A percentile compares a stretch with the other conserved stretches of the same genome.
These are phyloP conservation scores for Sturnira hondurensis DNA, from an alignment of 2,113 vertebrate species.

Conservation along the genomic window DNA sequence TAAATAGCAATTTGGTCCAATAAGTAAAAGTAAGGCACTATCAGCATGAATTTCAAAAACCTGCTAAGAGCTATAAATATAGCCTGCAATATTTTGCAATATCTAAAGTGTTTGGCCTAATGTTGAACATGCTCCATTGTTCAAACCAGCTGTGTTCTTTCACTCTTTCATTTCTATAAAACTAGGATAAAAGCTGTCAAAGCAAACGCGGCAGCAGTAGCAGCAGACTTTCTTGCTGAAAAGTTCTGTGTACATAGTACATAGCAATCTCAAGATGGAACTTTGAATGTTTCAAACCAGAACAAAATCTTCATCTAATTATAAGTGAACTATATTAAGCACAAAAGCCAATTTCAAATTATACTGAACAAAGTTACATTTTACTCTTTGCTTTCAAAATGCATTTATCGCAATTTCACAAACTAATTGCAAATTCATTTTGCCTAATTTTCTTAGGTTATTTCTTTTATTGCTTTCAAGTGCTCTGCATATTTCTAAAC, in stretches of 20 bases:
- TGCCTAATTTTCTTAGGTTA: slow-evolving; percentile 86
- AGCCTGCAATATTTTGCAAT: slow-evolving; percentile 88
- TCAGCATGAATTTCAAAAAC: slow-evolving; percentile 87
- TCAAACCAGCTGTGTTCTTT: slow-evolving; percentile 89
- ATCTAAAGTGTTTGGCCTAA: slow-evolving; percentile 88
- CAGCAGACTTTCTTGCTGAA: slow-evolving; percentile 85
- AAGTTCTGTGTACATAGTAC: slow-evolving; percentile 87
- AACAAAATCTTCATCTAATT: slow-evolving; percentile 90
- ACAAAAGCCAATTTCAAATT: slow-evolving; percentile 89
- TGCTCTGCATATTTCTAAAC: slow-evolving; percentile 77
- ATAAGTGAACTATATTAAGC: slow-evolving; percentile 90
- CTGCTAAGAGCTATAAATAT: slow-evolving; percentile 85
- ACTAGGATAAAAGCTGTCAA: slow-evolving; percentile 87
- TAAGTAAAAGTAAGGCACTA: slow-evolving; percentile 80
- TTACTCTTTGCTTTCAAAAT: slow-evolving; percentile 85
- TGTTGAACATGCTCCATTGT: slow-evolving; percentile 87
- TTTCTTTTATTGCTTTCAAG: slow-evolving; percentile 86
- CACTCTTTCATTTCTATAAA: slow-evolving; percentile 86
- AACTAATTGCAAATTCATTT: slow-evolving; percentile 87
- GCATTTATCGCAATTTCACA: slow-evolving; percentile 80
- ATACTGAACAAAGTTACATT: slow-evolving; percentile 86
- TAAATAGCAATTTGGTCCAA: slow-evolving; percentile 82
- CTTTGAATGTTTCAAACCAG: slow-evolving; percentile 87
- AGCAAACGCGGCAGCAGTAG: slow-evolving; percentile 82
- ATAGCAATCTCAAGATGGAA: slow-evolving; percentile 88